Conservation (phyloP, 2,797 vertebrate genomes). For the Pitangus sulphuratus region DNA sequence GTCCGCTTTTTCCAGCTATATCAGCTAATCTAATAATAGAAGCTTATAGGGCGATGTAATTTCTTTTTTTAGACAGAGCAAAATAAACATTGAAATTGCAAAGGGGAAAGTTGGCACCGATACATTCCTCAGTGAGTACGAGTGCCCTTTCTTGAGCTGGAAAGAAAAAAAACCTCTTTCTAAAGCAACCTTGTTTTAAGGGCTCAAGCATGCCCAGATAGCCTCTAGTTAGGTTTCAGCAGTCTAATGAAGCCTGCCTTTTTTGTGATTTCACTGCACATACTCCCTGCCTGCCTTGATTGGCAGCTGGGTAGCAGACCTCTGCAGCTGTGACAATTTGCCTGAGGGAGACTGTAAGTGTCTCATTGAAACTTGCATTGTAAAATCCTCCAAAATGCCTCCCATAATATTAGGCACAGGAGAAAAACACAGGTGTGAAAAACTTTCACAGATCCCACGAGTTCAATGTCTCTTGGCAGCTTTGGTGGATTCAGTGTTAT, state of each 20-base stretch:
- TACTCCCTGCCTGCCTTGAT: slow-evolving; percentile 66
- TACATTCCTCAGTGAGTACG: neutral
- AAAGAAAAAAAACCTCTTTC: neutral
- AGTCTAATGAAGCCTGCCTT: slow-evolving; percentile 59
- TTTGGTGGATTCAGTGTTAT: slow-evolving; percentile 31
- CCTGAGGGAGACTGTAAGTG: slow-evolving; percentile 71
- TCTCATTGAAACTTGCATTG: slow-evolving; percentile 71
- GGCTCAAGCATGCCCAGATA: slow-evolving; percentile 8
- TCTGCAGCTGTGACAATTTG: slow-evolving; percentile 73
- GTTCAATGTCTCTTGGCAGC: slow-evolving; percentile 69
- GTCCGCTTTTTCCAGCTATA: slow-evolving; percentile 51
- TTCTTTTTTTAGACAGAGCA: slow-evolving; percentile 50
- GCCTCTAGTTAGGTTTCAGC: slow-evolving; percentile 51
- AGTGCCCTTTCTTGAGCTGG: slow-evolving; percentile 1
- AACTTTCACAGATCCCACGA: slow-evolving; percentile 66
- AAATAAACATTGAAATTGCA: slow-evolving; percentile 46
- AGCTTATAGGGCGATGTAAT: neutral
- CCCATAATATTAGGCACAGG: slow-evolving; percentile 70
- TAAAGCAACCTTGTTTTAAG: slow-evolving; percentile 20
- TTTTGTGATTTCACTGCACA: slow-evolving; percentile 64
- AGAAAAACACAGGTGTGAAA: slow-evolving; percentile 74
- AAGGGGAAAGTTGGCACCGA: slow-evolving; percentile 37
- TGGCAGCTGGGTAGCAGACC: slow-evolving; percentile 71
- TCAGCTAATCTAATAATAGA: slow-evolving; percentile 59
- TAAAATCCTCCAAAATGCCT: slow-evolving; percentile 70